Conservation (phyloP, 2,888 invertebrate species). For the Rhogogaster chlorosoma region DNA sequence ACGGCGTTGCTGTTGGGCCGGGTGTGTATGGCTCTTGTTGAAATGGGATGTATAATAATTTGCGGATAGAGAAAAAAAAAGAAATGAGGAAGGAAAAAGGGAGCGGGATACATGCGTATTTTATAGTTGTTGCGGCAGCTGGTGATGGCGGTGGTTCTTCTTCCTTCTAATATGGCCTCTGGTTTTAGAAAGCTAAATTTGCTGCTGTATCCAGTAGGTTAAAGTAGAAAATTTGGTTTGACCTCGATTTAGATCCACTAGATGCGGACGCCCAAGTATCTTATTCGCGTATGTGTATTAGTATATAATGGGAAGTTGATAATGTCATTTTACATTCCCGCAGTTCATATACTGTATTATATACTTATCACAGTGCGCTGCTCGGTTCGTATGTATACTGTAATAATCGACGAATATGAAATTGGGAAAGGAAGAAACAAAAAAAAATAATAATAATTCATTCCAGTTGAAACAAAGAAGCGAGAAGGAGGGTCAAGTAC, state of each 20-base stretch:
- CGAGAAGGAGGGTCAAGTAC: too few relatives aligned
- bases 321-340: neutral
- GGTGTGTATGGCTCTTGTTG: too few relatives aligned
- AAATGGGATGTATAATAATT: too few relatives aligned
- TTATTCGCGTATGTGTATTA: neutral
- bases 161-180: conserved; percentile 55
- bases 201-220: conserved; percentile 77
- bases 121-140: neutral
- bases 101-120: neutral
- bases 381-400: too few relatives aligned
- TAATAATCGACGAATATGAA: too few relatives aligned
- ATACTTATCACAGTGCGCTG: too few relatives aligned
- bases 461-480: too few relatives aligned
- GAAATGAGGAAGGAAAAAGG: too few relatives aligned
- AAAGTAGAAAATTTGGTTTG: conserved; percentile 78
- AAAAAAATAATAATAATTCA: too few relatives aligned
- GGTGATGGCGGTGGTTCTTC: neutral
- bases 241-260: conserved; percentile 73
- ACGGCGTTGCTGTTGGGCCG: too few relatives aligned
- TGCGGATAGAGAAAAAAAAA: too few relatives aligned
- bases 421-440: too few relatives aligned
- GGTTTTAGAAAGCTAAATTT: conserved; percentile 77
- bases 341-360: neutral
- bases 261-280: conserved; percentile 14
- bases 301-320: neutral